Base-by-base conservation (phyloP, 2,888 invertebrate genomes). In the Mactromeris polynyma region DNA sequence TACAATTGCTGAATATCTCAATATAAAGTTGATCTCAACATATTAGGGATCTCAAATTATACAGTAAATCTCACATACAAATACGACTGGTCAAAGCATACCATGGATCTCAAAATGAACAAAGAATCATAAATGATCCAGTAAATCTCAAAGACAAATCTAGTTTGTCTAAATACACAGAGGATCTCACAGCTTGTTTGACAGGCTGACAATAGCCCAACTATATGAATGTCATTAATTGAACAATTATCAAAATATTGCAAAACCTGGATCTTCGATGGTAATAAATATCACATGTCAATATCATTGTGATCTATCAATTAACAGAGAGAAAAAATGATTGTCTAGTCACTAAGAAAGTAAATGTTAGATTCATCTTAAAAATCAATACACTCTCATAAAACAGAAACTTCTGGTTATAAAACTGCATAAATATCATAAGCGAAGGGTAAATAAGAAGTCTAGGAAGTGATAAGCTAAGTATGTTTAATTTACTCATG, bases 241-340 rank as follows among this genome's bases (percentile, higher is more conserved):
- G 58, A 58, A 58, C 58, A 58, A 58, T 58, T 58, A 58, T 58
- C n/a, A 17, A 69, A 69, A 69, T 69, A 69, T 69, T 31, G n/a
- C 69, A 69, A 69, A 69, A 69, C 69, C 33, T 69, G 33, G 2
- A 17, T 2, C 31, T 33, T 33, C 7, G 31, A 33, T 31, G 33
- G 33, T 17, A 31, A 69, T 69, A 69, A 69, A 69, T 69, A 69
- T 69, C 69, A 69, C 69, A 69, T 69, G 69, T 69, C 69, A 69
- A 69, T 69, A 69, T 31, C 14, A 6, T 26, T 33, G 69, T 69
- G 69, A 69, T 69, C 9, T 69, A 69, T 33, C 31, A 69, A 33
- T 33, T 69, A 69, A 69, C 26, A 1, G 58, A n/a, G n/a, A n/a
- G n/a, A 58, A 58, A 58, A 58, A 58, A 6, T 54, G n/a, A 69